Base-by-base conservation (phyloP, 2,797 vertebrate species). In the Anguilla marmorata region DNA sequence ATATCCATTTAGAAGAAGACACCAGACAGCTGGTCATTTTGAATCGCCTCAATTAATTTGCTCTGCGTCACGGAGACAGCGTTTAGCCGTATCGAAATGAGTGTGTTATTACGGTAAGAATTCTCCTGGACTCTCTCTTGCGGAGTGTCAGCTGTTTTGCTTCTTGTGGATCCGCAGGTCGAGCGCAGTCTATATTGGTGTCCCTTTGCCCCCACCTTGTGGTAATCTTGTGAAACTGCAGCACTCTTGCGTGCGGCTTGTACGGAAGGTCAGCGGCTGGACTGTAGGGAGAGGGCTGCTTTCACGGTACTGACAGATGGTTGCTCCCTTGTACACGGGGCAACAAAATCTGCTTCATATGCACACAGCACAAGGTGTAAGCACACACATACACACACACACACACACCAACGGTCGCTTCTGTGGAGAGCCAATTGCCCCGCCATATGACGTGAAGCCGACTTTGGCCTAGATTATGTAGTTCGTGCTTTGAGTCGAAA, bases 281-380 rank as follows among this genome's bases (percentile, higher is more conserved):
- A 41, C 14, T 37, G 56, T 30, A 37, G 58, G 84, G 84, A 63
- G 54, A 85, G 84, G 27, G 27, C 85, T 74, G 45, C 63, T 60
- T 72, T 72, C 41, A n/a, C 24, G 41, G 41, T 48, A 52, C 85
- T 50, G 85, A 86, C 85, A 86, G 63, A 86, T 85, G 84, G 85
- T 41, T 6, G 60, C 85, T 86, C 85, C 58, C 60, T 12, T 24
- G 30, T 86, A 8, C 60, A 21, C 60, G 8, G 84, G 84, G 60
- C 85, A 45, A 37, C 33, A 63, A 63, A 86, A 66, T 33, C 85
- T 86, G 30, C 85, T 66, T 21, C 85, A 94, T 91, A 94, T 90
- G 91, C 92, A 92, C 92, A 79, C 66, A 88, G 92, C 92, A 89
- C 63, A 92, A 90, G 30, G 27, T 76, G 27, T 41, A 41, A 16